Percentiles rank a stretch among this genome's conserved stretches.
Conservation (phyloP, 2,888 invertebrate genomes). For the Tetanocera ferruginea region DNA sequence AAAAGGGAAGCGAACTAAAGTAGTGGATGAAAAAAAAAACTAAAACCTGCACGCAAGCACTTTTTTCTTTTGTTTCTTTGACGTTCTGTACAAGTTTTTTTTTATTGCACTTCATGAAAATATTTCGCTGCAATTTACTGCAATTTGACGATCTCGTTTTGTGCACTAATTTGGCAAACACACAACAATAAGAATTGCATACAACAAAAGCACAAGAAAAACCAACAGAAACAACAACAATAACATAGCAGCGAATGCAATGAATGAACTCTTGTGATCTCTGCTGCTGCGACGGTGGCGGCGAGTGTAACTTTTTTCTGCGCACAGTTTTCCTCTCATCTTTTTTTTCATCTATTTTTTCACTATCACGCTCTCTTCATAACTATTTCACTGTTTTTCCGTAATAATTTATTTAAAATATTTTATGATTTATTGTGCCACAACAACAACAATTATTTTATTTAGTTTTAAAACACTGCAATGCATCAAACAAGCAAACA, state of each 20-base stretch:
- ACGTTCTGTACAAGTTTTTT: not conserved
- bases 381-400: not conserved
- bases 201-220: not conserved
- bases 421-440: not conserved
- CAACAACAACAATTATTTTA: slow-evolving; percentile 31
- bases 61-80: not conserved
- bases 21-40: not conserved
- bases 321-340: not conserved
- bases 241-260: not conserved
- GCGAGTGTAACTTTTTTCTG: not conserved
- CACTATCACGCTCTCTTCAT: not conserved
- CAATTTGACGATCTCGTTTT: slow-evolving; percentile 20
- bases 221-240: slow-evolving; percentile 13
- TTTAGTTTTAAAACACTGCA: slow-evolving; percentile 30
- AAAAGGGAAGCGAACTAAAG: not conserved
- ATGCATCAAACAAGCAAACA: slow-evolving; percentile 3
- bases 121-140: slow-evolving; percentile 22
- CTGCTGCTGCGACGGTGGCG: slow-evolving; percentile 5
- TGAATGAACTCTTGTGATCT: slow-evolving; percentile 40
- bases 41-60: slow-evolving; percentile 21
- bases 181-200: slow-evolving; percentile 9
- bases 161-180: not conserved
- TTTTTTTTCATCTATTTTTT: not conserved
- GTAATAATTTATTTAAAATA: too few relatives aligned
- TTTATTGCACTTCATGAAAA: not conserved